Evolutionary conservation across 2,113 vertebrate species (phyloP), one percentile per base, ranked within the genome.

Genomic region (Podarcis cretensis): DNA sequence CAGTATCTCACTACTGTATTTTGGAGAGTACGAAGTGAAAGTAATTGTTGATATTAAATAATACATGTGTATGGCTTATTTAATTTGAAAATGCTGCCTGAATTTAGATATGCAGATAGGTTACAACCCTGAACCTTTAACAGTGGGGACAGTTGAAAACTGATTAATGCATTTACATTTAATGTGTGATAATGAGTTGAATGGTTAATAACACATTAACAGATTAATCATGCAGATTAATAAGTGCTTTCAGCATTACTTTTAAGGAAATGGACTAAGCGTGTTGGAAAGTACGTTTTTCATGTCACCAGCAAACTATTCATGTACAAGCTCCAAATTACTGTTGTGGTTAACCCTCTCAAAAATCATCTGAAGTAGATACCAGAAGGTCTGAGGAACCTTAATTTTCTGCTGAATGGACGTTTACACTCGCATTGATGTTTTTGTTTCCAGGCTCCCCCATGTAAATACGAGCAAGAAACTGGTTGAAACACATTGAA

Each of bases 161-260:
- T 77, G 32, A 77, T 43, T 40, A n/a, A n/a, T 65, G 37, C 35
- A 27, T 65, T 63, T 57, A 68, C 5, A 4, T 86, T 48, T 78
- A 68, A 78, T 78, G 20, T 79, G n/a, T 48, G 85, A 48, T 73
- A 71, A 73, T 73, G 82, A 66, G n/a, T 75, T 85, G 32, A 68
- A 68, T 68, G 75, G 27, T 78, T 86, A 86, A 48, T 78, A 18
- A 13, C 35, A 86, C 75, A 78, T 77, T 78, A 48, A 78, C 75
- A 86, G 35, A 76, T 85, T 63, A 65, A 76, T 85, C 73, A 85
- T 40, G 71, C 59, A 32, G 57, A 65, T 76, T 65, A 85, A 65
- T 76, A 63, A 40, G 23, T 27, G 21, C 25, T 68, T 86, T 78
- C 37, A 25, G 76, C 65, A 27, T 71, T 87, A 54, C 65, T 80